Percentiles rank a stretch among this genome's conserved stretches.
phyloP scores from a whole-genome alignment of 2,888 invertebrate species.

The Eupeodes latifasciatus region DNA sequence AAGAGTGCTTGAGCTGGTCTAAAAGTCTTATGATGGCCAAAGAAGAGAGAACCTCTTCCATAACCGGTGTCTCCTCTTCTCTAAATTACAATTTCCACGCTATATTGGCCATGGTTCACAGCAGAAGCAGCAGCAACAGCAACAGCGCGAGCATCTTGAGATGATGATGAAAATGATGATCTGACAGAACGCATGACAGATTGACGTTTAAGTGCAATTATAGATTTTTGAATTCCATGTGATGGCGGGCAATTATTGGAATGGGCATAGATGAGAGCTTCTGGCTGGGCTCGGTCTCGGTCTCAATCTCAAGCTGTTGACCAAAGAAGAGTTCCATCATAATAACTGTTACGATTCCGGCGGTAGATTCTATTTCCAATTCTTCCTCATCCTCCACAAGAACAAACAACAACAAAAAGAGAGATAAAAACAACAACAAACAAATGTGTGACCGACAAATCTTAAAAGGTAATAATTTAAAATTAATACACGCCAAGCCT shows the following conservation, averaged over 20 bases:
- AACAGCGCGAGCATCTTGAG: slow-evolving; percentile 17
- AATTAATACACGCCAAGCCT: slow-evolving; percentile 49
- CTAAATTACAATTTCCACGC: slow-evolving; percentile 59
- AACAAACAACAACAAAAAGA: no score
- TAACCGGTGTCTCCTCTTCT: slow-evolving; percentile 65
- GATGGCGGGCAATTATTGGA: slow-evolving; percentile 56
- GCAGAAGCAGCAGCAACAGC: slow-evolving; percentile 4
- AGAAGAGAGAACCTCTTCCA: slow-evolving; percentile 31
- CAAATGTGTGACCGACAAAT: slow-evolving; percentile 44
- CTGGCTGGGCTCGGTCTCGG: neutral
- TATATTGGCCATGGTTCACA: slow-evolving; percentile 61
- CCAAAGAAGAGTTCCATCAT: slow-evolving; percentile 33
- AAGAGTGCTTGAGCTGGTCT: slow-evolving; percentile 1
- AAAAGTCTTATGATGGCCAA: neutral
- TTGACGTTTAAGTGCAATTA: slow-evolving; percentile 75
- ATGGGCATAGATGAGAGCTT: slow-evolving; percentile 20
- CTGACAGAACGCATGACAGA: slow-evolving; percentile 72
- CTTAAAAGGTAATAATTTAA: slow-evolving; percentile 40
- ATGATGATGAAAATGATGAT: slow-evolving; percentile 68
- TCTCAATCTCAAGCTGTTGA: neutral
- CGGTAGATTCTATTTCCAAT: slow-evolving; percentile 22
- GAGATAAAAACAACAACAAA: neutral
- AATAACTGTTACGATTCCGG: slow-evolving; percentile 60
- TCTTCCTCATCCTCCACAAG: neutral
- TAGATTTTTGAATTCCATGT: slow-evolving; percentile 70